phyloP scores from a whole-genome alignment of 2,888 invertebrate species.

The Gymnoscelis rufifasciata region DNA sequence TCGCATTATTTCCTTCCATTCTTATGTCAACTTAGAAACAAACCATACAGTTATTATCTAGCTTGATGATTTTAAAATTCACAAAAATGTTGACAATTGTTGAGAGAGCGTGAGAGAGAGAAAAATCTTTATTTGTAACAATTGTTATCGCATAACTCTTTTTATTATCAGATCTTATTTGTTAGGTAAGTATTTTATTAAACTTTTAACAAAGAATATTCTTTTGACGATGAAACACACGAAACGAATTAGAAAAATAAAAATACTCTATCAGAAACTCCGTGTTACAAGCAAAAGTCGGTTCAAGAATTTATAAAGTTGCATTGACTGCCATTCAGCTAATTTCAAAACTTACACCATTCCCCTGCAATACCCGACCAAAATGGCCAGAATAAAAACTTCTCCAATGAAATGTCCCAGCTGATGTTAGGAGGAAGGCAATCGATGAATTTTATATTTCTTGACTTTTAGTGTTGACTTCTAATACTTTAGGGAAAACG shows the following conservation, averaged over 20 bases:
- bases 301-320: constrained; percentile 1
- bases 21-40: too few relatives aligned
- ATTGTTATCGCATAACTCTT: too few relatives aligned
- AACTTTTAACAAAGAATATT: too few relatives aligned
- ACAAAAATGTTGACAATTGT: too few relatives aligned
- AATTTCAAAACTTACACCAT: constrained; percentile 10
- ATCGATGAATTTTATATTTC: constrained; percentile 71
- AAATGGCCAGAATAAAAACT: constrained; percentile 19
- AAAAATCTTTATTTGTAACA: too few relatives aligned
- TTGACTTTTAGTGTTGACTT: constrained; percentile 54
- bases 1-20: too few relatives aligned
- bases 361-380: not conserved
- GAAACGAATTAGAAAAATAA: not conserved
- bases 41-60: too few relatives aligned
- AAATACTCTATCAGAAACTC: too few relatives aligned
- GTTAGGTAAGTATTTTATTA: not conserved
- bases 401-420: constrained; percentile 31
- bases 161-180: not conserved
- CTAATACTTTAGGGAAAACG: constrained; percentile 66
- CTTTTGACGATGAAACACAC: too few relatives aligned
- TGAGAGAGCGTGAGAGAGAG: too few relatives aligned
- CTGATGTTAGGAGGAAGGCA: constrained; percentile 44
- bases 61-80: too few relatives aligned
- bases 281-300: too few relatives aligned
- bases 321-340: not conserved